A percentile compares a stretch with the other conserved stretches of the same genome.
phyloP scores from a whole-genome alignment of 2,888 invertebrate species.

The Caradrina kadenii region DNA sequence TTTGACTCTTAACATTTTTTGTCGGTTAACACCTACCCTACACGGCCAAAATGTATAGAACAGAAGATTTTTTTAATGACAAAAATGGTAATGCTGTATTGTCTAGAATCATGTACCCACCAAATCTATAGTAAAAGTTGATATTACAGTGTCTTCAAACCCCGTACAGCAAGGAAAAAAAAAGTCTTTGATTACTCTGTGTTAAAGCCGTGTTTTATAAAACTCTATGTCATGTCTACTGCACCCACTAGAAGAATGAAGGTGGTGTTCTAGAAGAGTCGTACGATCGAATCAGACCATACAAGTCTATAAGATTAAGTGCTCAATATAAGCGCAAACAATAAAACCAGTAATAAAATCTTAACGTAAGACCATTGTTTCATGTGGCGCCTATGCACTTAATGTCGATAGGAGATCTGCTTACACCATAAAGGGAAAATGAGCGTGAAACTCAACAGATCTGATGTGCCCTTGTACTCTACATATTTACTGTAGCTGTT shows the following conservation, averaged over 20 bases:
- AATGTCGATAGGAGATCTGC: slow-evolving; percentile 32
- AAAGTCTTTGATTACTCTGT: no score
- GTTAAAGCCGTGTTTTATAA: no score
- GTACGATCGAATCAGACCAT: slow-evolving; percentile 1
- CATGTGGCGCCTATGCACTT: slow-evolving; percentile 41
- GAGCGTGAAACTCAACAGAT: slow-evolving; percentile 51
- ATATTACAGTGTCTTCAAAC: no score
- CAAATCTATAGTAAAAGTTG: no score
- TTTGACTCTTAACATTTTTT: no score
- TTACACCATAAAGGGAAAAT: slow-evolving; percentile 48
- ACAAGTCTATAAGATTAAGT: slow-evolving; percentile 25
- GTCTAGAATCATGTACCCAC: no score
- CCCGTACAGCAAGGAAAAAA: no score
- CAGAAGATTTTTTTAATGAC: no score
- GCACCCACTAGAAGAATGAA: background rate
- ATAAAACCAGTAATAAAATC: slow-evolving; percentile 54
- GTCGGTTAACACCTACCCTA: no score
- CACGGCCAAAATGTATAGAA: no score
- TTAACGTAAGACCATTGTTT: slow-evolving; percentile 40
- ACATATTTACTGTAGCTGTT: slow-evolving; percentile 69
- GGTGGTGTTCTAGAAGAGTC: background rate
- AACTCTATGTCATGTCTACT: background rate
- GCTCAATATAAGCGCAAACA: slow-evolving; percentile 33
- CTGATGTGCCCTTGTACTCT: slow-evolving; percentile 54
- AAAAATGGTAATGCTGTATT: no score